Base-by-base conservation (phyloP, 2,113 vertebrate genomes). In the Melierax canorus region DNA sequence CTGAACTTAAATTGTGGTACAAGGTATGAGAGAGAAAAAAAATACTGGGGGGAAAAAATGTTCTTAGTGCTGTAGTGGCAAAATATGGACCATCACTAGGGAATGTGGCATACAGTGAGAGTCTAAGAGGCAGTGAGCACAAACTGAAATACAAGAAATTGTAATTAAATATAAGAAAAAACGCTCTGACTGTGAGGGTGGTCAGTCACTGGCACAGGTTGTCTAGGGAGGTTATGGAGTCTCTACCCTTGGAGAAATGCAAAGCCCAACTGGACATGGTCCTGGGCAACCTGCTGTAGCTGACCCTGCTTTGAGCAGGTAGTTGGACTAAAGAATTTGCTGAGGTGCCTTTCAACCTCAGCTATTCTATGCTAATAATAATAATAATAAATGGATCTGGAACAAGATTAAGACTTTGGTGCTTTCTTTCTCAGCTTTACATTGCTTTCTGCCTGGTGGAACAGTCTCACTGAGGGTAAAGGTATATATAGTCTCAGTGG, bases 41-140 rank as follows among this genome's bases (percentile, higher is more conserved):
- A 78, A 5, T 29, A 18, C 9, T n/a, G 0, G 10, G 29, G 2
- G 6, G 18, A 45, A 30, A 29, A 11, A 21, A 9, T 4, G 1
- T 30, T 67, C 51, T 82, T 27, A 38, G 1, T 58, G 36, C 9
- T 50, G 48, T 8, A 41, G 29, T 82, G 34, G 6, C 32, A 72
- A 67, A 67, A 90, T 36, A 41, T 11, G 17, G 41, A 58, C 15
- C 16, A 48, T 53, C 11, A 30, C 34, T 41, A 56, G 50, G 23
- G 77, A 60, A 69, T 16, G 20, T 38, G 27, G 11, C 20, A 73
- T 38, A 23, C 45, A 48, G 36, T 43, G 64, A 69, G 6, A 32
- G 59, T 32, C 26, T 20, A 34, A 80, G 26, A 92, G 55, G 60
- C 39, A 68, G n/a, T 15, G 17, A 74, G 48, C n/a, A 62, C 20